These are phyloP conservation scores for Microtus obscurus DNA, from an alignment of 2,797 vertebrate species.

Conservation along the genomic window DNA sequence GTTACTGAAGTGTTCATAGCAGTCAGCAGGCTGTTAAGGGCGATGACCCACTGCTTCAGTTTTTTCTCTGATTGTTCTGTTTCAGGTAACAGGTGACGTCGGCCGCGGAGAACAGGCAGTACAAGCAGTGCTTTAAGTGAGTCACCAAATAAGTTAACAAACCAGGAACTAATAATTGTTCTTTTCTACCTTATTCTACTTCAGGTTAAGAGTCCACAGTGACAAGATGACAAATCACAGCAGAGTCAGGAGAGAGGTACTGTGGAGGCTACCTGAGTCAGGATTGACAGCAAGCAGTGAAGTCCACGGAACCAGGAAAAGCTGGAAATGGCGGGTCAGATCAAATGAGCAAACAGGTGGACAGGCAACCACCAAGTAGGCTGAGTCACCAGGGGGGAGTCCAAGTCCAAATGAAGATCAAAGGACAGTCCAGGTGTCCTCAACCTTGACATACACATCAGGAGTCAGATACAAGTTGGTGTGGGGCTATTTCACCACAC, in stretches of 20 bases:
- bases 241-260: not conserved
- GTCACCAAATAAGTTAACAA: not conserved
- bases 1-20: too few relatives aligned
- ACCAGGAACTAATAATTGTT: not conserved
- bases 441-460: not conserved
- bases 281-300: not conserved
- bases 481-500: not conserved
- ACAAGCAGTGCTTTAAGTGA: not conserved
- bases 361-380: not conserved
- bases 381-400: not conserved
- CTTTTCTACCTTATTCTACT: not conserved
- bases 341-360: not conserved
- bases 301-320: not conserved
- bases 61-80: not conserved
- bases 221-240: not conserved
- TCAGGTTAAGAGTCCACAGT: not conserved
- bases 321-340: not conserved
- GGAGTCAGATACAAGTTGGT: too few relatives aligned
- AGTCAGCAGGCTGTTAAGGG: not conserved
- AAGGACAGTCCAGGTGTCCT: not conserved
- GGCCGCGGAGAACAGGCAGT: not conserved
- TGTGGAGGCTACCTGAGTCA: not conserved
- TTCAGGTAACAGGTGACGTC: not conserved
- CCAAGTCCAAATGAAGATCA: not conserved
- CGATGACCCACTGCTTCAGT: not conserved